phyloP scores from a whole-genome alignment of 2,113 vertebrate genomes.

The Hystrix brachyura region DNA sequence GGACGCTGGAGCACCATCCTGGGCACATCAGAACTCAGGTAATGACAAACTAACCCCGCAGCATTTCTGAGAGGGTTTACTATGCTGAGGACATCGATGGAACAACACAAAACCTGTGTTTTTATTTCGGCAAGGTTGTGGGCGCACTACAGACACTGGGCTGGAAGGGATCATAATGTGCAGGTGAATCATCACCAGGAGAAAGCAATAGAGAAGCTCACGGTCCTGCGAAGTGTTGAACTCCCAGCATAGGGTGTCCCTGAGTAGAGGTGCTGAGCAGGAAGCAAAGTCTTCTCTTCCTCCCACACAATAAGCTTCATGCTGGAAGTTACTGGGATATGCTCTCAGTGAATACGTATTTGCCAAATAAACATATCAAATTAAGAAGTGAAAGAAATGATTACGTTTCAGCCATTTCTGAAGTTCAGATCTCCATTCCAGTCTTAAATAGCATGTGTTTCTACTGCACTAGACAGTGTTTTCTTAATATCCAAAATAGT shows the following conservation, averaged over 20 bases:
- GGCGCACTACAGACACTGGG: background rate
- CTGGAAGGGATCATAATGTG: background rate
- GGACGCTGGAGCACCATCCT: background rate
- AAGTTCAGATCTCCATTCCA: background rate
- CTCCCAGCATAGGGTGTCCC: background rate
- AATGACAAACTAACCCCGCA: background rate
- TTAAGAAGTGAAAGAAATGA: background rate
- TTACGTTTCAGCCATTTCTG: background rate
- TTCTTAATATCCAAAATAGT: conserved; percentile 49
- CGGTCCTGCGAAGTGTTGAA: background rate
- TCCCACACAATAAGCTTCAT: background rate
- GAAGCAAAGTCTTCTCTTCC: background rate
- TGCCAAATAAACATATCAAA: conserved; percentile 49
- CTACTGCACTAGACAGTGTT: background rate
- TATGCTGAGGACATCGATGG: background rate
- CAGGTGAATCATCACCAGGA: background rate
- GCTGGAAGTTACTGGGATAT: background rate
- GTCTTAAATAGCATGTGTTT: background rate
- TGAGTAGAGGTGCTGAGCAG: background rate
- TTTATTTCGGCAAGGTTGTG: background rate
- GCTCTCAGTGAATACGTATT: background rate
- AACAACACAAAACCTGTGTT: background rate
- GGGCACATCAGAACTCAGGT: background rate
- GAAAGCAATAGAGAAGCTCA: background rate
- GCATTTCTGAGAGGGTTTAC: background rate